A percentile compares a stretch with the other conserved stretches of the same genome.
Conservation (phyloP, 2,113 vertebrate genomes). For the Caracal caracal region DNA sequence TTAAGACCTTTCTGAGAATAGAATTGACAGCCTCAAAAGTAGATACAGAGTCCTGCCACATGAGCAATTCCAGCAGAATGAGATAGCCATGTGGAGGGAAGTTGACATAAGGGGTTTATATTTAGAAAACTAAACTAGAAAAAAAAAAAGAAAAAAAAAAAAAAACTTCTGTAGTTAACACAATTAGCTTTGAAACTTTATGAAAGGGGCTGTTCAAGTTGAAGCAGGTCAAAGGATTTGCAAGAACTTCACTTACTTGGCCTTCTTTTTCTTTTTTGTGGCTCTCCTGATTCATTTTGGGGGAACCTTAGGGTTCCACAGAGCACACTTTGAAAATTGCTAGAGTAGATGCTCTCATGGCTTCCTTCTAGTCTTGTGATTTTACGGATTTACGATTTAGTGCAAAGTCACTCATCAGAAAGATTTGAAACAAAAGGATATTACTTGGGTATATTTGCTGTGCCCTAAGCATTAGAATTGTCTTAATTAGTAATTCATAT, state of each 20-base stretch:
- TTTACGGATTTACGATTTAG: not conserved
- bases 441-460: not conserved
- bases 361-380: not conserved
- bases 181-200: not conserved
- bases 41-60: not conserved
- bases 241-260: not conserved
- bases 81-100: not conserved
- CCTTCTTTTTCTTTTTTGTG: not conserved
- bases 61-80: not conserved
- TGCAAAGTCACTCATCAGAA: slow-evolving; percentile 18
- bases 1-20: not conserved
- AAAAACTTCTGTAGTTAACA: not conserved
- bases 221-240: not conserved
- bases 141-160: slow-evolving; percentile 9
- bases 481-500: slow-evolving; percentile 76
- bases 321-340: not conserved
- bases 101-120: not conserved
- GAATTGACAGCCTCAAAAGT: not conserved
- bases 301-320: not conserved
- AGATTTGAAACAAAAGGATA: slow-evolving; percentile 39
- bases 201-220: not conserved
- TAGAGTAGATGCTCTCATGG: not conserved
- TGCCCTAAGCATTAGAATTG: slow-evolving; percentile 1
- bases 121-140: slow-evolving; percentile 3
- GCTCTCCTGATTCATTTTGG: not conserved